Base-by-base conservation (phyloP, 2,113 vertebrate species). In the Rhinolophus ferrumequinum region DNA sequence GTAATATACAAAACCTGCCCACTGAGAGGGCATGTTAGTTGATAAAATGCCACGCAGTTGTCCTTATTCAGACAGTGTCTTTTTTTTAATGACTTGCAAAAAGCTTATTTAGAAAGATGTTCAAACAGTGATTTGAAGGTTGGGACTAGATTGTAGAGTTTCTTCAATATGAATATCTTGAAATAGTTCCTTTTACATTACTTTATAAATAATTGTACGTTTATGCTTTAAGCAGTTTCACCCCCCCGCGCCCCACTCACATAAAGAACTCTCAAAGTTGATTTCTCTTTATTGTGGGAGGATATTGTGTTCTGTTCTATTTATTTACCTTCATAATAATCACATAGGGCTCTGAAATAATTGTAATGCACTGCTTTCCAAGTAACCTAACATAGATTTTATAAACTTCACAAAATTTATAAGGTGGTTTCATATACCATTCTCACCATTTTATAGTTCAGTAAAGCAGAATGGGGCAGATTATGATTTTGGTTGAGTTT, bases 311-410 rank as follows among this genome's bases (percentile, higher is more conserved):
- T 90, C 56, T 44, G 3, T 87, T 95, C 52, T 96, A 72, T 93
- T 96, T 95, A 62, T 94, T 96, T 16, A 82, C n/a, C 16, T 95
- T 95, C 35, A n/a, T 56, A 69, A 72, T 82, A 85, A 94, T 62
- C 50, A 47, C 56, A 67, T 16, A 62, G 19, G 9, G 12, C 35
- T 95, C 75, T 87, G 44, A 90, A 84, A 69, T 75, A 24, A 92
- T 79, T 95, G 21, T 24, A 86, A 75, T 35, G 26, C 1, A 83
- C 33, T 60, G 94, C 54, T 80, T 92, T 91, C 26, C 58, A 83
- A 93, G 75, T 69, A 66, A 93, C 85, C 33, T 52, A 73, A 79
- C 95, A 76, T 56, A 84, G 67, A 88, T 70, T 88, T 87, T 47
- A 85, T 72, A 67, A 95, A 93, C 73, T 77, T 95, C 75, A 64